A percentile compares a stretch with the other conserved stretches of the same genome.
phyloP scores from a whole-genome alignment of 2,888 invertebrate species.

The Tetramorium bicarinatum region DNA sequence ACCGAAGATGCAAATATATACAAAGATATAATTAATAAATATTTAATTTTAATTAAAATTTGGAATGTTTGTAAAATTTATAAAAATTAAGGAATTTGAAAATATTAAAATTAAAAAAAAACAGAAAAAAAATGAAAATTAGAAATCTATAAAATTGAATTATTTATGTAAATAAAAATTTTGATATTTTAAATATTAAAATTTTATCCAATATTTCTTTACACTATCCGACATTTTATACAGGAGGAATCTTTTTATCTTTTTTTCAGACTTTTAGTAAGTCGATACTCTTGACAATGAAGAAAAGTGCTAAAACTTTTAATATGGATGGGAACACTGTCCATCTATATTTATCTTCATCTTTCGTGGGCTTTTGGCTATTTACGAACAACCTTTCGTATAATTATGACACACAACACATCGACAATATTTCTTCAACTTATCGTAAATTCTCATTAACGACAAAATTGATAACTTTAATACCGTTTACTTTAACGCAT shows the following conservation, averaged over 20 bases:
- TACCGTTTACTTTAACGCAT: background rate
- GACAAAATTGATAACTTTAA: conserved; percentile 15
- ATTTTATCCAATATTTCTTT: background rate
- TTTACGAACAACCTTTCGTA: conserved; percentile 35
- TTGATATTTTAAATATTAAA: background rate
- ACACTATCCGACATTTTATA: background rate
- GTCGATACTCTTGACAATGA: background rate
- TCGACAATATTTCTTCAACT: background rate
- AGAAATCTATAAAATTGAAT: background rate
- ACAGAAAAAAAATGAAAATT: background rate
- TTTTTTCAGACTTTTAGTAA: background rate
- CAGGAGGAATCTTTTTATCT: background rate
- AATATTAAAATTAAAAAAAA: background rate
- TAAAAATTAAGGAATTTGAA: background rate
- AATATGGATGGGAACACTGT: conserved; percentile 26
- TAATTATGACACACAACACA: conserved; percentile 46
- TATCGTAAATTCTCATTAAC: conserved; percentile 16
- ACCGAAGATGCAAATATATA: background rate
- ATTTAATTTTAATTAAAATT: background rate
- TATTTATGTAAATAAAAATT: background rate
- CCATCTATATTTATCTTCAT: conserved; percentile 57
- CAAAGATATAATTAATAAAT: background rate
- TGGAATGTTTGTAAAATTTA: background rate
- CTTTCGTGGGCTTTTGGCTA: conserved; percentile 33
- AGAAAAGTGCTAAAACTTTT: conserved; percentile 13